Conservation (phyloP, 2,888 invertebrate species). For the Cryptocephalus primarius region DNA sequence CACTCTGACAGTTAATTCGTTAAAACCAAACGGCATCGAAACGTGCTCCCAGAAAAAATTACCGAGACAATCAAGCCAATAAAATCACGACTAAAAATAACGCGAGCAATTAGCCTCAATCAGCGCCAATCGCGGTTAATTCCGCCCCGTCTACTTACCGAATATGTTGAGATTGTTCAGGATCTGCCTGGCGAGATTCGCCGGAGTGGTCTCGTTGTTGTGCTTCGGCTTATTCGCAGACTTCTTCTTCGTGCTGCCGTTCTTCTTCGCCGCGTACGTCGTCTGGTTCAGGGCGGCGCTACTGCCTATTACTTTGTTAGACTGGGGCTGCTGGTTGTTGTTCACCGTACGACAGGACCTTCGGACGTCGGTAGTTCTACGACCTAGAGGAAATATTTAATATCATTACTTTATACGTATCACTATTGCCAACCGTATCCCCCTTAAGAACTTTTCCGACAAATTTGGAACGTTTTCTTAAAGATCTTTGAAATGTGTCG, state of each 20-base stretch:
- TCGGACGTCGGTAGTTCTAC: constrained; percentile 27
- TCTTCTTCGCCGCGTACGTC: constrained; percentile 18
- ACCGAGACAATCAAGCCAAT: neutral
- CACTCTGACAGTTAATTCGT: too few relatives aligned
- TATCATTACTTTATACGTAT: neutral
- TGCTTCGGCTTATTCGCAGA: constrained; percentile 33
- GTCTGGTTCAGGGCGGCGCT: constrained; percentile 25
- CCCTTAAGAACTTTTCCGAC: too few relatives aligned
- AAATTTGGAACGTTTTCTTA: too few relatives aligned
- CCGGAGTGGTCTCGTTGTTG: constrained; percentile 41
- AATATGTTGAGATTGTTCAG: constrained; percentile 75
- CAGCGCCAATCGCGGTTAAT: neutral
- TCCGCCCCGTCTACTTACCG: constrained; percentile 35
- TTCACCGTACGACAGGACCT: constrained; percentile 19
- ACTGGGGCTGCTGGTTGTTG: constrained; percentile 16
- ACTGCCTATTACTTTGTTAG: constrained; percentile 25
- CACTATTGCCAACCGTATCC: too few relatives aligned
- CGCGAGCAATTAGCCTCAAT: too few relatives aligned
- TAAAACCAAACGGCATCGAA: too few relatives aligned
- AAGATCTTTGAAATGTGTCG: too few relatives aligned
- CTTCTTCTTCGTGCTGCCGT: constrained; percentile 35
- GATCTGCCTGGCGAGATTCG: constrained; percentile 65
- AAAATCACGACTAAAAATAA: constrained; percentile 1
- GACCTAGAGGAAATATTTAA: constrained; percentile 17
- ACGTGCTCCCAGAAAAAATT: too few relatives aligned